These are phyloP conservation scores for Misgurnus mizolepis DNA, from an alignment of 2,113 vertebrate genomes.

Conservation along the genomic window DNA sequence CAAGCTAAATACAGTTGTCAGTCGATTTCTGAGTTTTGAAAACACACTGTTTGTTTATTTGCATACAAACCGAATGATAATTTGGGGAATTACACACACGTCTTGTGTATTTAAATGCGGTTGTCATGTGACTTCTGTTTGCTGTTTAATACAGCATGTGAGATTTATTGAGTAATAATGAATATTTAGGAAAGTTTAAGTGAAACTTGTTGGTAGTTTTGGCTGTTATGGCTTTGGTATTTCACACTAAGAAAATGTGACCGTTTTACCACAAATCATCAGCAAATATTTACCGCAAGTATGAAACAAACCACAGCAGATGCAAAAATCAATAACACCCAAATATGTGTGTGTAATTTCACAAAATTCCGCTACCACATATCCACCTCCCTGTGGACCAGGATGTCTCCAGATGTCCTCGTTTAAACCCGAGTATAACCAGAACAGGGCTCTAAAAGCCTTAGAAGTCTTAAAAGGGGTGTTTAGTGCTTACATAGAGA, in stretches of 20 bases:
- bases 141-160: neutral
- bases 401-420: constrained; percentile 27
- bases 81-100: too few relatives aligned
- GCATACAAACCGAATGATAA: too few relatives aligned
- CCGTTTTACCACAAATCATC: constrained; percentile 19
- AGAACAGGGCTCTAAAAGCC: neutral
- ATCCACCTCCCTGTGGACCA: neutral
- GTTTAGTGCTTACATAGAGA: constrained; percentile 80
- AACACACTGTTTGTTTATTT: too few relatives aligned
- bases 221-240: neutral
- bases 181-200: neutral
- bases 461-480: neutral
- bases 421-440: constrained; percentile 2
- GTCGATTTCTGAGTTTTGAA: too few relatives aligned
- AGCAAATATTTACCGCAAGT: constrained; percentile 32
- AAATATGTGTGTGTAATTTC: constrained; percentile 12
- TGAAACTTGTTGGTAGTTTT: neutral
- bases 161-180: neutral
- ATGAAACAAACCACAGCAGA: constrained; percentile 10
- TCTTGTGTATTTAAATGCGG: too few relatives aligned
- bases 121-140: neutral
- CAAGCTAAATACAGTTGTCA: too few relatives aligned
- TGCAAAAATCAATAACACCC: constrained; percentile 27
- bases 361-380: constrained; percentile 3
- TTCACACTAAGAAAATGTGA: neutral